phyloP scores from a whole-genome alignment of 2,797 vertebrate species.

The Bradypus variegatus region DNA sequence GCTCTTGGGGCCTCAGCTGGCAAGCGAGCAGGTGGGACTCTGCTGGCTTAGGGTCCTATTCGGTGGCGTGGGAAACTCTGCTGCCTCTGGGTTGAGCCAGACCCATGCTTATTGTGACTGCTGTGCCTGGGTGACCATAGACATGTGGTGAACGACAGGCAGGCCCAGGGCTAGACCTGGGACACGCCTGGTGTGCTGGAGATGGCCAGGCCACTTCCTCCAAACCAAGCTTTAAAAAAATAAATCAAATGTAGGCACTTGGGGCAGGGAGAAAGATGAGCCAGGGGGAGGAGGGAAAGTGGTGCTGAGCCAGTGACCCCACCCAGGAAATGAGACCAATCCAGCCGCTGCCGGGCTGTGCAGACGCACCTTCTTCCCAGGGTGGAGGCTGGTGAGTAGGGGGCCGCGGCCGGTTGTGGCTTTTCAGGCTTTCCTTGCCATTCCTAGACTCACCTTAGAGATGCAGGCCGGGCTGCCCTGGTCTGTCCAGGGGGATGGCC shows the following conservation, averaged over 20 bases:
- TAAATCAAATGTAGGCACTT: neutral
- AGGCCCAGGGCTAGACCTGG: neutral
- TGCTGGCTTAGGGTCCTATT: neutral
- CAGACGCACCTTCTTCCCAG: neutral
- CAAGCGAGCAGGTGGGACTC: neutral
- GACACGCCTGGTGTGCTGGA: neutral
- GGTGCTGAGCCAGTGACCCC: neutral
- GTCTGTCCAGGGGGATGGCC: too few relatives aligned
- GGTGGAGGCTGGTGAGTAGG: neutral
- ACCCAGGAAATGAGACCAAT: conserved; percentile 55
- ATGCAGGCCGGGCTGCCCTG: neutral
- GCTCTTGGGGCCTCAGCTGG: neutral
- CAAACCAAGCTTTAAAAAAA: neutral
- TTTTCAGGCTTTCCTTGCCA: neutral
- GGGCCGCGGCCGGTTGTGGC: neutral
- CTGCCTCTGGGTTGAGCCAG: neutral
- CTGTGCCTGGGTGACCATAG: neutral
- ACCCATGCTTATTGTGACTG: neutral
- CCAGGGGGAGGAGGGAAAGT: neutral
- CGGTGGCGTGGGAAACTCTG: neutral
- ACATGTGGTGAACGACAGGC: neutral
- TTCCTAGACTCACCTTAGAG: neutral
- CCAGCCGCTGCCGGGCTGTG: neutral
- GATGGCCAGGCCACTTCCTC: neutral
- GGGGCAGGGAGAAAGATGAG: neutral